These are phyloP conservation scores for Pachypanchax playfairii DNA, from an alignment of 2,113 vertebrate species.

Conservation along the genomic window DNA sequence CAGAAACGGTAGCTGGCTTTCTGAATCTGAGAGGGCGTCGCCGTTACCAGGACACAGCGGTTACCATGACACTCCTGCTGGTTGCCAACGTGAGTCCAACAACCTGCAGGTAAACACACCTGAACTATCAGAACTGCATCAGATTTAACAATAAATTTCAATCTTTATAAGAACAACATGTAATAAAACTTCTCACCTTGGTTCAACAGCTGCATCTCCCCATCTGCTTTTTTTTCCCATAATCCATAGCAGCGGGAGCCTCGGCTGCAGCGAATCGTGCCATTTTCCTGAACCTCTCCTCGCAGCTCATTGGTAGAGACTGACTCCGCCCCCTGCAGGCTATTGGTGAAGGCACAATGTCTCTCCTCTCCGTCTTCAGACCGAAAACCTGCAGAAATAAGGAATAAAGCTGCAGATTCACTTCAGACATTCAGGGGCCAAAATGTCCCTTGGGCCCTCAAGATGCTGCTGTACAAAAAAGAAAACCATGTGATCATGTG, in stretches of 20 bases:
- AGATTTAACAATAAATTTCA: neutral
- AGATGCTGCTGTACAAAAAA: rapidly evolving
- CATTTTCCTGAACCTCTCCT: slow-evolving; percentile 57
- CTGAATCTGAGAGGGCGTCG: slow-evolving; percentile 82
- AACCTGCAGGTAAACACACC: slow-evolving; percentile 76
- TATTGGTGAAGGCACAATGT: slow-evolving; percentile 65
- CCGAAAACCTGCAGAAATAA: slow-evolving; percentile 57
- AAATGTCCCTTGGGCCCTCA: neutral
- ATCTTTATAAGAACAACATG: too few relatives aligned
- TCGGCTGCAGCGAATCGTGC: slow-evolving; percentile 64
- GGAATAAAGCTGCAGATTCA: neutral
- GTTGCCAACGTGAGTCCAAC: slow-evolving; percentile 87
- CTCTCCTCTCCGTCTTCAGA: slow-evolving; percentile 36
- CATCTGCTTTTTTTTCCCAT: slow-evolving; percentile 66
- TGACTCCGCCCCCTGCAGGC: slow-evolving; percentile 40
- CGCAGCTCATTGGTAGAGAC: slow-evolving; percentile 34
- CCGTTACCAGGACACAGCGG: slow-evolving; percentile 85
- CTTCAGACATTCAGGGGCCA: slow-evolving; percentile 1
- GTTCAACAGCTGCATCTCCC: slow-evolving; percentile 59
- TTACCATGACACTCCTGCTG: slow-evolving; percentile 86
- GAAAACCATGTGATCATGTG: neutral
- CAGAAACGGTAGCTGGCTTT: slow-evolving; percentile 91
- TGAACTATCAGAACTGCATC: neutral
- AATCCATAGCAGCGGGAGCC: slow-evolving; percentile 72
- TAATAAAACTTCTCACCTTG: slow-evolving; percentile 63